Evolutionary conservation across 2,113 vertebrate genomes (phyloP).

Genomic region (Rattus rattus): DNA sequence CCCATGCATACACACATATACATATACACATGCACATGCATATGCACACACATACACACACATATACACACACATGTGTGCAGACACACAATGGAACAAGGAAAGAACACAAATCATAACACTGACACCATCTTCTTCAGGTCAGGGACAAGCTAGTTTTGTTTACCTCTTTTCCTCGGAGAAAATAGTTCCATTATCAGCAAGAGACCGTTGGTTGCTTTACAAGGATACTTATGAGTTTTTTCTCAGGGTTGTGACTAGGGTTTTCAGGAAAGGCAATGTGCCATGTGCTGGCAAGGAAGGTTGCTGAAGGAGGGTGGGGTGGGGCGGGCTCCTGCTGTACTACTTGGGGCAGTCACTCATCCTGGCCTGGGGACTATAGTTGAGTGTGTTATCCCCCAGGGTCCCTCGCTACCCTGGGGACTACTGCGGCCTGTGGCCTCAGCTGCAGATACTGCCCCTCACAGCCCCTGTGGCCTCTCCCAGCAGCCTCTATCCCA

Average conservation of each 20-base stretch:
- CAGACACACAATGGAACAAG: neutral
- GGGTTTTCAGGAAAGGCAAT: neutral
- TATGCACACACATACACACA: accelerated
- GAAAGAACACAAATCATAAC: neutral
- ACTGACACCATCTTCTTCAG: neutral
- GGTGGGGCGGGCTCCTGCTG: neutral
- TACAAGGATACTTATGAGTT: neutral
- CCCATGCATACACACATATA: too few relatives aligned
- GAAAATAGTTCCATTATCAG: neutral
- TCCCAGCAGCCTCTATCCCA: neutral
- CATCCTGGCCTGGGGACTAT: neutral
- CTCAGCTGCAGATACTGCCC: neutral
- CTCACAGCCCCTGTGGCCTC: neutral
- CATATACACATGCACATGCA: neutral
- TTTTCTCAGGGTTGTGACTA: neutral
- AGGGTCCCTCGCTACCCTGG: neutral
- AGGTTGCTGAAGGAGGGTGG: neutral
- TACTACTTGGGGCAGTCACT: neutral
- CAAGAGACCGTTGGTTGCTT: neutral
- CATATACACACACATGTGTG: accelerated
- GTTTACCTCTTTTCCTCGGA: neutral
- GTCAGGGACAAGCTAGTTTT: constrained; percentile 18
- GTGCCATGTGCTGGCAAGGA: neutral
- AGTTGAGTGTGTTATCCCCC: too few relatives aligned
- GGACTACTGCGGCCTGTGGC: too few relatives aligned